Conservation (phyloP, 2,797 vertebrate species). For the Synanceia verrucosa region DNA sequence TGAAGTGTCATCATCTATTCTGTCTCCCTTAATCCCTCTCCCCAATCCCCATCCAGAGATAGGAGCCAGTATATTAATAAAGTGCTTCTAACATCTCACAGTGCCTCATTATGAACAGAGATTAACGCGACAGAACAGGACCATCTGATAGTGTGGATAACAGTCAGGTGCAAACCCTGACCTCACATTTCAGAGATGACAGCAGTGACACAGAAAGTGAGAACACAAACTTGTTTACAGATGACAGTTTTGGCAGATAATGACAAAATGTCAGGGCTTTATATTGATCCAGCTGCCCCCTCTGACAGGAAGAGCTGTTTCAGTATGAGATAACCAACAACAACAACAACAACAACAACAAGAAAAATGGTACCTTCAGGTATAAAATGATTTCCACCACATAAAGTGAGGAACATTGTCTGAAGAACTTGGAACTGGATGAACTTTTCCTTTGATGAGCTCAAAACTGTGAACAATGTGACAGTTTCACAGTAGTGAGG, state of each 20-base stretch:
- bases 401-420: not conserved
- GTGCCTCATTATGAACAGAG: not conserved
- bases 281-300: conserved; percentile 28
- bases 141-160: not conserved
- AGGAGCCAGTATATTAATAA: not conserved
- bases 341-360: not conserved
- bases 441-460: not conserved
- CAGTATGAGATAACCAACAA: not conserved
- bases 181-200: conserved; percentile 33
- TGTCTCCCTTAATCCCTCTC: not conserved
- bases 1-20: not conserved
- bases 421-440: not conserved
- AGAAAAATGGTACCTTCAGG: not conserved
- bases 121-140: not conserved
- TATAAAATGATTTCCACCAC: not conserved
- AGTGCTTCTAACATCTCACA: not conserved
- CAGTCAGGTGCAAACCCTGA: not conserved
- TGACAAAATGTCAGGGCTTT: conserved; percentile 39
- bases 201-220: conserved; percentile 4
- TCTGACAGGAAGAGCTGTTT: conserved; percentile 18
- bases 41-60: not conserved
- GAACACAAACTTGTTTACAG: conserved; percentile 25
- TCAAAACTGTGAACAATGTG: no score
- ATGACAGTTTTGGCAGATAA: conserved; percentile 45
- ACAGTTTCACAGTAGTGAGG: no score